Evolutionary conservation across 2,113 vertebrate genomes (phyloP).

Genomic region (Xiphophorus couchianus): DNA sequence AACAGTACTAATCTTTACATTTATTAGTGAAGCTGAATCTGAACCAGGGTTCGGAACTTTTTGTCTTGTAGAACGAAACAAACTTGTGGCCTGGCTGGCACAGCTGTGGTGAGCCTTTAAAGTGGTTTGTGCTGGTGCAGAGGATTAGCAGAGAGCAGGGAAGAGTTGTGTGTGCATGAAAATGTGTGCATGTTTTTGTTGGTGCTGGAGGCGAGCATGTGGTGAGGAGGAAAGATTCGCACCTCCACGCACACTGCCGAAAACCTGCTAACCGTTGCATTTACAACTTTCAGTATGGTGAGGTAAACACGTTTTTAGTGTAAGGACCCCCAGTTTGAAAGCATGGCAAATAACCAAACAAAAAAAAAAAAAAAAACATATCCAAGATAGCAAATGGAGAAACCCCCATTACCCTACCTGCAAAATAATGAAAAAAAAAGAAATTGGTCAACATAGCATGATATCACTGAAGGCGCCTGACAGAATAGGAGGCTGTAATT

Average conservation of each 20-base stretch:
- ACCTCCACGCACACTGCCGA: slow-evolving; percentile 68
- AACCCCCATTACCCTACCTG: not conserved
- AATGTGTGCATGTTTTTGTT: slow-evolving; percentile 59
- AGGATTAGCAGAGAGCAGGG: slow-evolving; percentile 71
- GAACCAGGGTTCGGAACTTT: slow-evolving; percentile 64
- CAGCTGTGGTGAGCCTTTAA: slow-evolving; percentile 59
- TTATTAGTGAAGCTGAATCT: slow-evolving; percentile 59
- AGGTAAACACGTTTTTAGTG: slow-evolving; percentile 73
- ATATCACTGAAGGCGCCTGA: slow-evolving; percentile 46
- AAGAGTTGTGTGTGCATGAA: slow-evolving; percentile 38
- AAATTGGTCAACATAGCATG: slow-evolving; percentile 57
- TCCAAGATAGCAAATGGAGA: slow-evolving; percentile 31
- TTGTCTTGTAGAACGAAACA: slow-evolving; percentile 63
- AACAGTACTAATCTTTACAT: slow-evolving; percentile 59
- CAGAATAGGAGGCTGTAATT: slow-evolving; percentile 38
- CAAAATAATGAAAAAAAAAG: slow-evolving; percentile 34
- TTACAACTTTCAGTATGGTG: slow-evolving; percentile 72
- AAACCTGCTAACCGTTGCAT: slow-evolving; percentile 78
- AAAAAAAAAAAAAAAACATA: slow-evolving; percentile 17
- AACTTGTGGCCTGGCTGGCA: slow-evolving; percentile 73
- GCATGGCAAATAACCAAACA: slow-evolving; percentile 39
- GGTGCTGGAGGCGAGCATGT: slow-evolving; percentile 65
- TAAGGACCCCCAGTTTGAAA: slow-evolving; percentile 3
- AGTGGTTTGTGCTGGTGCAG: slow-evolving; percentile 73
- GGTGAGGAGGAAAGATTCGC: slow-evolving; percentile 71